Conservation (phyloP, 92 coral and sea anemone species). For the Diadumene lineata region DNA sequence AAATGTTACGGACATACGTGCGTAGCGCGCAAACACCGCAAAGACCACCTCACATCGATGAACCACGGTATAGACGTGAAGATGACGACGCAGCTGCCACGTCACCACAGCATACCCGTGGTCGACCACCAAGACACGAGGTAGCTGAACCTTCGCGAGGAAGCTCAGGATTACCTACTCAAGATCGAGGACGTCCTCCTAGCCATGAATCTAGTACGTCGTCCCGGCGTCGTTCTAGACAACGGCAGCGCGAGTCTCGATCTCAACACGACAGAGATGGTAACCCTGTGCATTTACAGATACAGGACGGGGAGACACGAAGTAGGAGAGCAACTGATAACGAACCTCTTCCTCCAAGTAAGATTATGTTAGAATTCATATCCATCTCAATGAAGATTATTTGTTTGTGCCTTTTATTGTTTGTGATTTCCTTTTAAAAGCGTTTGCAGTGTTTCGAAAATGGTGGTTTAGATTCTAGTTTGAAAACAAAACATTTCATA, state of each 20-base stretch:
- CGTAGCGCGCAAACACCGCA: constrained; percentile 37
- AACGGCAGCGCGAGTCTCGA: constrained; percentile 24
- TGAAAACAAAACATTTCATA: too few species aligned
- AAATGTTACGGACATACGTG: constrained; percentile 32
- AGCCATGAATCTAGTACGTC: constrained; percentile 16
- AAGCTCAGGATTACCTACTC: constrained; percentile 20
- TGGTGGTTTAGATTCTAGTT: too few species aligned
- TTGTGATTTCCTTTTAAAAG: too few species aligned
- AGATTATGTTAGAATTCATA: constrained; percentile 22
- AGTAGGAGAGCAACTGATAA: constrained; percentile 37
- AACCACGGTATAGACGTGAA: constrained; percentile 18
- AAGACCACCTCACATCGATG: constrained; percentile 18
- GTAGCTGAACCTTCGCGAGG: constrained; percentile 10
- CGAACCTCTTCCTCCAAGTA: constrained; percentile 69
- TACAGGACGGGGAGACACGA: constrained; percentile 60
- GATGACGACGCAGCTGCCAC: constrained; percentile 9
- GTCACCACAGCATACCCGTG: neutral
- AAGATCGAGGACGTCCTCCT: constrained; percentile 26
- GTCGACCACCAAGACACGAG: constrained; percentile 17
- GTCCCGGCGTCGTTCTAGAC: constrained; percentile 42
- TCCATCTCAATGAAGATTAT: too few species aligned
- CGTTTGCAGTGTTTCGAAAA: too few species aligned
- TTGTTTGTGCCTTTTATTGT: too few species aligned
- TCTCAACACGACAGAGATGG: constrained; percentile 41
- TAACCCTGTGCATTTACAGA: constrained; percentile 75